phyloP scores from a whole-genome alignment of 2,888 invertebrate genomes.

The Harpalus rufipes region DNA sequence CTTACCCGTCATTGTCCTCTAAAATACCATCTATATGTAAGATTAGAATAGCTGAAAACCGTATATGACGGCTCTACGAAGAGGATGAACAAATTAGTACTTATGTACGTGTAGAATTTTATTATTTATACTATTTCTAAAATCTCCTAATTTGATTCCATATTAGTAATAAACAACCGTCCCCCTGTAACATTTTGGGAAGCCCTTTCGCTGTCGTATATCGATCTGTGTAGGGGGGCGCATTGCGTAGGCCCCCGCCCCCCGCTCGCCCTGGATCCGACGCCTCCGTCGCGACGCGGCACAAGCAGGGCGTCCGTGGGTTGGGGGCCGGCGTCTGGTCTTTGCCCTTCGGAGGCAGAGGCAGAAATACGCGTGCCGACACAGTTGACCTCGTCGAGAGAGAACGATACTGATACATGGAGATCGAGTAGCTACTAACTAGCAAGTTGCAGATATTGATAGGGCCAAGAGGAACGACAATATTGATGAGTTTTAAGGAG shows the following conservation, averaged over 20 bases:
- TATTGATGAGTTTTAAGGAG: too few relatives aligned
- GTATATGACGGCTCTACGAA: too few relatives aligned
- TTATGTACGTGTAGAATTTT: neutral
- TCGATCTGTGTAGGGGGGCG: conserved; percentile 45
- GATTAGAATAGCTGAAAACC: too few relatives aligned
- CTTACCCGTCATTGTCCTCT: too few relatives aligned
- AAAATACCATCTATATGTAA: too few relatives aligned
- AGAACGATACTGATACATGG: neutral
- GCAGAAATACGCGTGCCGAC: conserved; percentile 18
- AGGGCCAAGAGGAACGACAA: neutral
- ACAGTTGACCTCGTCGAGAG: conserved; percentile 24
- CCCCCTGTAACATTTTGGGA: conserved; percentile 3
- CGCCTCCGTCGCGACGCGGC: conserved; percentile 21
- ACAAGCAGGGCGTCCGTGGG: conserved; percentile 10
- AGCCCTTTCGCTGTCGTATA: conserved; percentile 35
- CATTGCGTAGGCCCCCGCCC: conserved; percentile 33
- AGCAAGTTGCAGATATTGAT: neutral
- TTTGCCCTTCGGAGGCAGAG: conserved; percentile 38
- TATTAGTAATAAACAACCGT: too few relatives aligned
- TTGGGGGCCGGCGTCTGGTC: conserved; percentile 37
- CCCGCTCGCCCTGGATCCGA: conserved; percentile 10
- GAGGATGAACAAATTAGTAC: too few relatives aligned
- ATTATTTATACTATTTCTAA: too few relatives aligned
- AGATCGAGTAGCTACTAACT: neutral
- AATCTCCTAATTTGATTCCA: too few relatives aligned